phyloP scores from a whole-genome alignment of 2,113 vertebrate genomes.

The Narcine bancroftii region DNA sequence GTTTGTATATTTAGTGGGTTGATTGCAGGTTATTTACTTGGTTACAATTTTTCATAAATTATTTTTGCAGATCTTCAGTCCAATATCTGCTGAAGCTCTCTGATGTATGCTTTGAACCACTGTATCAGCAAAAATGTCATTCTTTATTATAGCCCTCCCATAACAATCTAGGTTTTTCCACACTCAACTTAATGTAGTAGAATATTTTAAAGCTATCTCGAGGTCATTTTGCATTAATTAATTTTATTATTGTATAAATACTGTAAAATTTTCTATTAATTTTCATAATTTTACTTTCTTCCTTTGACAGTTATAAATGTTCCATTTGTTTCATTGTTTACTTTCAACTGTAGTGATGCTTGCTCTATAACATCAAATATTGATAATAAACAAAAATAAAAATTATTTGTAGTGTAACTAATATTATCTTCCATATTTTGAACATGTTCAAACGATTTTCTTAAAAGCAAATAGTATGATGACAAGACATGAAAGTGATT shows the following conservation, averaged over 20 bases:
- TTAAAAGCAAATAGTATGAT: neutral
- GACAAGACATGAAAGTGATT: neutral
- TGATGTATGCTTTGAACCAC: neutral
- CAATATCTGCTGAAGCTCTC: neutral
- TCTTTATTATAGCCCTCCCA: neutral
- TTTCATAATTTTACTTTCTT: neutral
- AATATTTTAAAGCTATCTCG: neutral
- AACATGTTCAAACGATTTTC: neutral
- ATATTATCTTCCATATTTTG: neutral
- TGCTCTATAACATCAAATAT: neutral
- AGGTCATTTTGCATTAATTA: neutral
- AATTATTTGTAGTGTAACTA: slow-evolving; percentile 15
- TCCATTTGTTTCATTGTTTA: slow-evolving; percentile 10
- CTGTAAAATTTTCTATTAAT: neutral
- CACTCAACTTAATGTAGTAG: neutral
- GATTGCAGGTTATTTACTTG: slow-evolving; percentile 30
- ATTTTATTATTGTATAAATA: neutral
- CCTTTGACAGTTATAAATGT: slow-evolving; percentile 8
- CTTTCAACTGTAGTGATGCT: neutral
- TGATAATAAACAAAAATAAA: slow-evolving; percentile 1
- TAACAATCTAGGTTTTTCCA: neutral
- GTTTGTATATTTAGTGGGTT: neutral
- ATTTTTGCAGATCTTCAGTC: neutral
- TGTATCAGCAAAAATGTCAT: neutral
- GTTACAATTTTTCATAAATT: slow-evolving; percentile 23